A percentile compares a stretch with the other conserved stretches of the same genome.
Conservation (phyloP, 2,113 vertebrate species). For the Paracanthobrama guichenoti region DNA sequence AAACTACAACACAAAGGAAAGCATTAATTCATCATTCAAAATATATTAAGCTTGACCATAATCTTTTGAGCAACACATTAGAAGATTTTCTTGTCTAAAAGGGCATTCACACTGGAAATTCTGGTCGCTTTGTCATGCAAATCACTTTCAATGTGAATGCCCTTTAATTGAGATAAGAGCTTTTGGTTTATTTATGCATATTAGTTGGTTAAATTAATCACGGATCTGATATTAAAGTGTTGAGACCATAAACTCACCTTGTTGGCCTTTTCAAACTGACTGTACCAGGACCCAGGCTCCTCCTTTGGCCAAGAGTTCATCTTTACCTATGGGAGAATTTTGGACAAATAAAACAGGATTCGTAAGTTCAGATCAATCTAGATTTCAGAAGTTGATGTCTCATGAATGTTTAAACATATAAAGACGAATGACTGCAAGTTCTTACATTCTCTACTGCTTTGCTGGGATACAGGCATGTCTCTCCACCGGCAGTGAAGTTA, state of each 20-base stretch:
- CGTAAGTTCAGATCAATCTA: neutral
- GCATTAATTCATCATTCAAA: neutral
- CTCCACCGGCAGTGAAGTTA: slow-evolving; percentile 85
- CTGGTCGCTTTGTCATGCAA: neutral
- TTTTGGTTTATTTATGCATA: neutral
- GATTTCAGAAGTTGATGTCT: neutral
- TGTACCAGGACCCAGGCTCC: slow-evolving; percentile 80
- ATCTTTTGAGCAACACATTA: too few species aligned
- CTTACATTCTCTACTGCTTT: slow-evolving; percentile 76
- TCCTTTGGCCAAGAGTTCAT: slow-evolving; percentile 78
- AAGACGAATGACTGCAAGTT: neutral
- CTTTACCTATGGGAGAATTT: slow-evolving; percentile 71
- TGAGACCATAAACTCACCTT: slow-evolving; percentile 71
- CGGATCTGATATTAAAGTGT: neutral
- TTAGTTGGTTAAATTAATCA: neutral
- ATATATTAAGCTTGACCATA: neutral
- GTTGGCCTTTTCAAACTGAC: slow-evolving; percentile 75
- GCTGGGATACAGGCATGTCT: slow-evolving; percentile 83
- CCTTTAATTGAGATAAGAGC: neutral
- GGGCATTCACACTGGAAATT: neutral
- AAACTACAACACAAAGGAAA: slow-evolving; percentile 71
- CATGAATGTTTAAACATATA: neutral
- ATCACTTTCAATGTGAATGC: neutral
- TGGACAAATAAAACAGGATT: neutral
- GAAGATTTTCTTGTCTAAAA: too few species aligned